Evolutionary conservation across 2,113 vertebrate species (phyloP), one percentile per base, ranked within the genome.

Genomic region (Calypte anna): DNA sequence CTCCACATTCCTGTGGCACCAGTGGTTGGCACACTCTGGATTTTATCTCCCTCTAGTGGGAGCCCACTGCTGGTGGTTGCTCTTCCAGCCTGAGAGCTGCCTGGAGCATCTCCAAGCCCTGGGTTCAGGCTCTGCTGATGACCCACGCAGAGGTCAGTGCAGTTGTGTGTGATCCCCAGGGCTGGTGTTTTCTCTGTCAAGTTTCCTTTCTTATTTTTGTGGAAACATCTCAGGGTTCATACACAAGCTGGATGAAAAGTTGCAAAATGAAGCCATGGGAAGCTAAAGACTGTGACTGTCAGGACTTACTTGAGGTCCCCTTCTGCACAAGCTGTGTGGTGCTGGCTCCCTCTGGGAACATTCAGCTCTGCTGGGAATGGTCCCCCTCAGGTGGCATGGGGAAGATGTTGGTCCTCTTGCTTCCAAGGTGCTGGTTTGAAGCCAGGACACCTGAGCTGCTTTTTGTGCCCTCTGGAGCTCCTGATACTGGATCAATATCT

Each of bases 111-210:
- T 19, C 2, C 17, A 53, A 21, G 58, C 13, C 40, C 33, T 9
- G 61, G 10, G 30, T 13, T 73, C 61, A 38, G 33, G 53, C 48
- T 46, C 78, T 62, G 82, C 54, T 36, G 22, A 0, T 43, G 48
- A 13, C 30, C 40, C 18, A 2, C 7, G 18, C 40, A 7, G 76
- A 31, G 55, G n/a, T 17, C 55, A 8, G 24, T 51, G 74, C 76
- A 38, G 55, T 30, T 38, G 5, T 28, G 28, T 4, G 5, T 0
- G 4, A 22, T 12, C 58, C 59, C 25, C 0, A 0, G 14, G 24
- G 18, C 7, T 54, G 28, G 25, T 38, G 6, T 51, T 63, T 72
- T 31, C 12, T 50, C 2, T 30, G 33, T 25, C 20, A 33, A 57
- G 8, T 70, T 86, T 43, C 3, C 30, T 46, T 62, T 59, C 73